Percentiles rank a stretch among this genome's conserved stretches.
Conservation (phyloP, 2,888 invertebrate genomes). For the Mystacides longicornis region DNA sequence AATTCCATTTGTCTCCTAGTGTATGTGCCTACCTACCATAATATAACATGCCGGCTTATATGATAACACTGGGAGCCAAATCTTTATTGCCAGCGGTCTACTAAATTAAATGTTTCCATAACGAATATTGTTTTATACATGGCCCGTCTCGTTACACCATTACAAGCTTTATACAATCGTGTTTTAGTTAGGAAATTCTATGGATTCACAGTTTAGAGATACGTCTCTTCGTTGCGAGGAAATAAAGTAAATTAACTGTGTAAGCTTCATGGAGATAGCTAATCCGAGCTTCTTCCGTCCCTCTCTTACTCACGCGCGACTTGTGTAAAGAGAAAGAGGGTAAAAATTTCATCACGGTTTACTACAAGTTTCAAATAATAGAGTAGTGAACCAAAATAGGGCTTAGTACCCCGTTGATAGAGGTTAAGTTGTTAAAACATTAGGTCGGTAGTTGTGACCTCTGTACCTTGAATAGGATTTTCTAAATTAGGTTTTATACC, state of each 20-base stretch:
- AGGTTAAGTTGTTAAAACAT: neutral
- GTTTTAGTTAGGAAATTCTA: neutral
- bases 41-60: neutral
- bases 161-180: neutral
- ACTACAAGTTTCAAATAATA: neutral
- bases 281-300: neutral
- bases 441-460: neutral
- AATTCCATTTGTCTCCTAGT: neutral
- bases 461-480: neutral
- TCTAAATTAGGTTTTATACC: constrained; percentile 25
- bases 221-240: neutral
- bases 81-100: constrained; percentile 25
- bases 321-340: neutral
- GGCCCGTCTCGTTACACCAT: neutral
- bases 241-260: constrained; percentile 1
- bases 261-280: neutral
- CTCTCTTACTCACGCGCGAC: neutral
- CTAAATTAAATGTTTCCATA: constrained; percentile 24
- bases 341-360: neutral
- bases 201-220: neutral
- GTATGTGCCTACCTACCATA: neutral
- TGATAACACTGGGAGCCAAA: constrained; percentile 19
- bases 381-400: neutral
- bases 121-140: neutral
- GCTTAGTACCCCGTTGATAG: neutral